Percentiles rank a stretch among this genome's conserved stretches.
Conservation (phyloP, 2,113 vertebrate genomes). For the Theristicus caerulescens region DNA sequence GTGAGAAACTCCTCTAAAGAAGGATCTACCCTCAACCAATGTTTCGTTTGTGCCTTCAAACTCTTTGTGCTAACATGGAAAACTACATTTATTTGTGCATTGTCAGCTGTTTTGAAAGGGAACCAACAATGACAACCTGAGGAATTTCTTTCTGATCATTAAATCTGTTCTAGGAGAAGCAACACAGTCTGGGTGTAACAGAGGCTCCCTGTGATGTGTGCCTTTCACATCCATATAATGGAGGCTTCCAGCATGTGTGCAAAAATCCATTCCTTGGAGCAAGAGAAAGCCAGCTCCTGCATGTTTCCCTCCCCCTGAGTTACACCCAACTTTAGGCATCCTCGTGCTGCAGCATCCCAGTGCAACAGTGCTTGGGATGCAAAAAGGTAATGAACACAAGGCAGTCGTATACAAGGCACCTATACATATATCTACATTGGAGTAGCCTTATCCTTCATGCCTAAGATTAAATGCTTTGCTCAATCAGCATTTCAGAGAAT, state of each 20-base stretch:
- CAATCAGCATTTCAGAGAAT: not conserved
- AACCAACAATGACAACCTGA: not conserved
- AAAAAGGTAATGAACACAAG: not conserved
- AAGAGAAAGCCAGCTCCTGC: not conserved
- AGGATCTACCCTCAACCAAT: not conserved
- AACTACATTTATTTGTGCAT: not conserved
- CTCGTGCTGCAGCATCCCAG: not conserved
- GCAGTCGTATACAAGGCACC: not conserved
- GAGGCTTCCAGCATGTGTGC: not conserved
- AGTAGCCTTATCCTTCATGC: not conserved
- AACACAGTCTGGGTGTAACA: fast-evolving
- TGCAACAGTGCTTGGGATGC: not conserved
- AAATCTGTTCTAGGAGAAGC: not conserved
- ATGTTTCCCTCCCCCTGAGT: not conserved
- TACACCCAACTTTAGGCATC: not conserved
- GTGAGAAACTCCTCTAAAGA: not conserved
- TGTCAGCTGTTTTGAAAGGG: not conserved
- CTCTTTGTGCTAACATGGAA: not conserved
- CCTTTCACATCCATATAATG: not conserved
- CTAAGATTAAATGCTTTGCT: not conserved
- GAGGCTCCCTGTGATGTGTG: not conserved
- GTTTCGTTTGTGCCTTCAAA: not conserved
- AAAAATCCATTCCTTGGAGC: not conserved
- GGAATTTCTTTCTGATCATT: not conserved
- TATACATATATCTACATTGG: not conserved